Evolutionary conservation across 2,888 invertebrate species (phyloP).

Genomic region (Caenorhabditis sinica): DNA sequence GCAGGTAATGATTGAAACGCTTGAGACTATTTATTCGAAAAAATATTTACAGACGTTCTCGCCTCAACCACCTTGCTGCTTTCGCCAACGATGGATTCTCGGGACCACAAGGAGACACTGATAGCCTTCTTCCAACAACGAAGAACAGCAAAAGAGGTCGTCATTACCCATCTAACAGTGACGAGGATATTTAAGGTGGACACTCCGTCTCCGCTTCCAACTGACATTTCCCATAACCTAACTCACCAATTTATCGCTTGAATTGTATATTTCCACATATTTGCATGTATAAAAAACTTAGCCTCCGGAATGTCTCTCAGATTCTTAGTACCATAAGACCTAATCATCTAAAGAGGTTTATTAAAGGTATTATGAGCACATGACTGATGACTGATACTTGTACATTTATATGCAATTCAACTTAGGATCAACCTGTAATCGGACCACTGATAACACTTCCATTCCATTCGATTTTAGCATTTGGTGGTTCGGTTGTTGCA

Average conservation of each 20-base stretch:
- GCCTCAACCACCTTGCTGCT: conserved; percentile 49
- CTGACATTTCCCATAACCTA: neutral
- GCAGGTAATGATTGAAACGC: conserved; percentile 1
- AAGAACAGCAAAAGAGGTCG: conserved; percentile 36
- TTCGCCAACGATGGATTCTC: conserved; percentile 52
- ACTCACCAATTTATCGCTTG: conserved; percentile 27
- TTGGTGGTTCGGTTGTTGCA: conserved; percentile 15
- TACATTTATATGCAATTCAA: conserved; percentile 17
- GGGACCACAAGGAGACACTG: conserved; percentile 38
- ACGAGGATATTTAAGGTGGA: conserved; percentile 50
- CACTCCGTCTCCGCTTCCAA: neutral
- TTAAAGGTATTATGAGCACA: conserved; percentile 41
- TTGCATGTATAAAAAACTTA: conserved; percentile 18
- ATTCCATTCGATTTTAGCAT: conserved; percentile 33
- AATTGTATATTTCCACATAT: neutral
- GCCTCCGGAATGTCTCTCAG: too few relatives aligned
- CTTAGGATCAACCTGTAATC: conserved; percentile 11
- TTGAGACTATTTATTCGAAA: neutral
- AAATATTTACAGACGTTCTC: conserved; percentile 42
- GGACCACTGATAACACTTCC: conserved; percentile 42
- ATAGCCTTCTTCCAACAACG: conserved; percentile 52
- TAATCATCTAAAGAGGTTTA: conserved; percentile 1
- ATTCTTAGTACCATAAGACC: neutral
- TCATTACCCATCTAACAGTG: conserved; percentile 54
- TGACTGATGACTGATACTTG: conserved; percentile 27